Evolutionary conservation across 2,113 vertebrate species (phyloP), one percentile per base, ranked within the genome.

Genomic region (Cyrtonyx montezumae): DNA sequence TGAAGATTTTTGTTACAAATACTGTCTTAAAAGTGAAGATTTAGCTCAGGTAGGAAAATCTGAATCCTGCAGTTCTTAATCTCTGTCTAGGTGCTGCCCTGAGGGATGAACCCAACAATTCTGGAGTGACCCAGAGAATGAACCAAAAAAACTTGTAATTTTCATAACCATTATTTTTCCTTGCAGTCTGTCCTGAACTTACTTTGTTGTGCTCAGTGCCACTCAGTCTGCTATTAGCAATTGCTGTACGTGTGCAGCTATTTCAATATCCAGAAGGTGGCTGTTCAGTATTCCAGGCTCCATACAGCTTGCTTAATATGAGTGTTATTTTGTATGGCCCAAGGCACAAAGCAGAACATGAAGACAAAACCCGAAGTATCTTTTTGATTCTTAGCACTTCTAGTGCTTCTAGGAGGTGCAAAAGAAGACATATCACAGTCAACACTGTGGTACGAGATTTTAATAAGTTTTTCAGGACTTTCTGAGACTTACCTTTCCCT

Each of bases 91-190:
- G 7, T 80, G 32, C 11, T 43, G 32, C 34, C 67, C 14, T 12
- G 11, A 83, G 42, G 5, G 20, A 16, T 81, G 80, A 87, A 63
- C 2, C 8, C 66, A 56, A 20, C 63, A 49, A 80, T 68, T 86
- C 56, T 78, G 26, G 25, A 18, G 17, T 59, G 34, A 55, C 28
- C 4, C 15, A 80, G 76, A 70, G 22, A 25, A 2, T 45, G 46
- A 78, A 88, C 23, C 30, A 74, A 70, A 89, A 8, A 0, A 0
- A 4, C 21, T 36, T 43, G 28, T 53, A 4, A 26, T 69, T 90
- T 90, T 78, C 77, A 5, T 63, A 51, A 37, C 45, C 63, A 25
- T n/a, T 83, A 63, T 70, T 94, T 94, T 83, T 25, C 28, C n/a
- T 51, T 67, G 16, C 32, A 80, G 51, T 90, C 19, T 55, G 42